These are phyloP conservation scores for Oryctolagus cuniculus DNA, from an alignment of 2,113 vertebrate genomes.

Conservation along the genomic window DNA sequence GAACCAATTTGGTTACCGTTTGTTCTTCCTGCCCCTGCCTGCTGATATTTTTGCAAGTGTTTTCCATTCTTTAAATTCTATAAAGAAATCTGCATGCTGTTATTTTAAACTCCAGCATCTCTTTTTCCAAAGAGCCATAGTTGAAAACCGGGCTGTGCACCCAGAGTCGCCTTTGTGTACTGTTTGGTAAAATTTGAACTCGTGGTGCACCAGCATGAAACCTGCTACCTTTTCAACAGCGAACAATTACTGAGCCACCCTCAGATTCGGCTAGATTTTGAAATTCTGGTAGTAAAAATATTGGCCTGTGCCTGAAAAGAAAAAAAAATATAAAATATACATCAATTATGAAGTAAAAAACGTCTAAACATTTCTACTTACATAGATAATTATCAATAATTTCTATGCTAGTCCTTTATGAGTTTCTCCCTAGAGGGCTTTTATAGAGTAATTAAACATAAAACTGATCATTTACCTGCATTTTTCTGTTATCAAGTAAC, in stretches of 20 bases:
- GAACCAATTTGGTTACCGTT: slow-evolving; percentile 98
- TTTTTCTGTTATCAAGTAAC: not conserved
- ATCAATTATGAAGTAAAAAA: slow-evolving; percentile 1
- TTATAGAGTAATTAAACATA: not conserved
- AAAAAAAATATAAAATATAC: not conserved
- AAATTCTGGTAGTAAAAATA: slow-evolving; percentile 35
- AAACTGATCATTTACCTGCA: slow-evolving; percentile 21
- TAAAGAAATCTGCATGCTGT: slow-evolving; percentile 91
- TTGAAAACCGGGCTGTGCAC: slow-evolving; percentile 80
- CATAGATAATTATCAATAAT: not conserved
- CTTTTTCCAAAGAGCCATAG: slow-evolving; percentile 83
- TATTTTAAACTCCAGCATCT: slow-evolving; percentile 92
- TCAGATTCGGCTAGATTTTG: slow-evolving; percentile 19
- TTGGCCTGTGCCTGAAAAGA: not conserved
- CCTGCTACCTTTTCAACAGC: not conserved
- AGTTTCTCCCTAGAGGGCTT: not conserved
- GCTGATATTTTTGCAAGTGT: slow-evolving; percentile 97
- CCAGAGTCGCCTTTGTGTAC: slow-evolving; percentile 81
- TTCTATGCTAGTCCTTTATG: not conserved
- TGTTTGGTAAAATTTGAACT: slow-evolving; percentile 83
- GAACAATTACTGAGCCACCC: not conserved
- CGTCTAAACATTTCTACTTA: slow-evolving; percentile 26
- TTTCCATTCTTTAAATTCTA: slow-evolving; percentile 94
- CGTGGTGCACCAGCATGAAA: not conserved
- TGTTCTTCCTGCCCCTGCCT: slow-evolving; percentile 92